Evolutionary conservation across 1,140 invertebrate species (phyloP).

Genomic region (Sipha flava): DNA sequence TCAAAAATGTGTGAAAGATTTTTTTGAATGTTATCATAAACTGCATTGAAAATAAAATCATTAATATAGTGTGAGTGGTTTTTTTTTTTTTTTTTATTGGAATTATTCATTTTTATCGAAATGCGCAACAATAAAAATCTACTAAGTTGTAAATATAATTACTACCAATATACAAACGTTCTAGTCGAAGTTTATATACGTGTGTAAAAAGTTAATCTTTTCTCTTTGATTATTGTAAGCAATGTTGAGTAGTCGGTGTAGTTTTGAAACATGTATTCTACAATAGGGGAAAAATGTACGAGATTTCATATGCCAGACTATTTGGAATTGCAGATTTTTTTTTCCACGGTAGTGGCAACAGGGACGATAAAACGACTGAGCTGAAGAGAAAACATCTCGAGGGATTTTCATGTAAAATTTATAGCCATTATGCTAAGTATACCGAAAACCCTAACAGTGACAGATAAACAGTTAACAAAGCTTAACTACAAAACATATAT

Average conservation of each 20-base stretch:
- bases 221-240: not conserved
- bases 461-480: slow-evolving; percentile 22
- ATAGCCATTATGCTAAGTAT: slow-evolving; percentile 20
- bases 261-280: not conserved
- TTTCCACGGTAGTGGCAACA: not conserved
- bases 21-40: too few species aligned
- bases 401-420: slow-evolving; percentile 20
- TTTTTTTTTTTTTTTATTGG: too few species aligned
- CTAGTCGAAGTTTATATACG: too few species aligned
- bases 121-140: too few species aligned
- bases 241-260: not conserved
- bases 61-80: too few species aligned
- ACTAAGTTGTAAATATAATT: too few species aligned
- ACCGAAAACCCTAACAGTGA: slow-evolving; percentile 6
- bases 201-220: not conserved
- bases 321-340: slow-evolving; percentile 22
- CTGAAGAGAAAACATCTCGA: slow-evolving; percentile 17
- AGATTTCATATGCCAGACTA: slow-evolving; percentile 12
- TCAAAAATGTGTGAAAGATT: too few species aligned
- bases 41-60: too few species aligned
- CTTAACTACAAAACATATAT: not conserved
- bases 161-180: not conserved
- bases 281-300: not conserved
- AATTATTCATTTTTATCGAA: too few species aligned
- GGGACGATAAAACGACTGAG: slow-evolving; percentile 23